Conservation (phyloP, 2,888 invertebrate species). For the Prosapia bicincta region DNA sequence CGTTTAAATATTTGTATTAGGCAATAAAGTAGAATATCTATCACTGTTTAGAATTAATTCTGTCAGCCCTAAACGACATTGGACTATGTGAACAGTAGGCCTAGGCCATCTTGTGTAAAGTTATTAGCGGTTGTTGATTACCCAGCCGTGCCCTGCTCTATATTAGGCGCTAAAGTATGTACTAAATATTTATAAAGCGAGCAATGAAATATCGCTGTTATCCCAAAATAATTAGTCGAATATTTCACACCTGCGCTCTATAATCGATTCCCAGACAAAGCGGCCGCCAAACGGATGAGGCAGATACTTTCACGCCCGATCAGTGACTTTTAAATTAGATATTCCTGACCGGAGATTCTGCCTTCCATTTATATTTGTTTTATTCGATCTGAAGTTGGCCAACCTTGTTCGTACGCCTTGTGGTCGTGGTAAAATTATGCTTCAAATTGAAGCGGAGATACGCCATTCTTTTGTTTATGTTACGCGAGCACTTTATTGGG, state of each 20-base stretch:
- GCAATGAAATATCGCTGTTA: conserved; percentile 14
- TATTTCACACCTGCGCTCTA: conserved; percentile 14
- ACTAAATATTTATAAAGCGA: conserved; percentile 26
- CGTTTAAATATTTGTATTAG: no score
- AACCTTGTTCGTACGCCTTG: neutral
- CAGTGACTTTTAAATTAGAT: neutral
- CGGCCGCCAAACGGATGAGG: conserved; percentile 7
- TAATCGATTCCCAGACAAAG: conserved; percentile 17
- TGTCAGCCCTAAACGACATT: no score
- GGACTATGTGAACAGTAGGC: neutral
- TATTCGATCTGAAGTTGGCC: neutral
- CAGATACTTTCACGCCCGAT: neutral
- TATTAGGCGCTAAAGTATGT: conserved; percentile 21
- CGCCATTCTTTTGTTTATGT: no score
- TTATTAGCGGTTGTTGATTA: neutral
- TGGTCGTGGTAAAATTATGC: no score
- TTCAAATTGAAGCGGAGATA: no score
- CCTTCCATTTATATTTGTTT: neutral
- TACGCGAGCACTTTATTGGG: no score
- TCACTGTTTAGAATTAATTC: no score
- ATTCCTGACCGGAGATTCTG: neutral
- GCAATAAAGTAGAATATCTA: no score
- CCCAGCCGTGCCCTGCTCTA: conserved; percentile 3
- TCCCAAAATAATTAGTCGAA: conserved; percentile 22
- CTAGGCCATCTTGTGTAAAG: no score